These are phyloP conservation scores for Aphaenogaster ashmeadi DNA, from an alignment of 1,140 invertebrate genomes.

Conservation along the genomic window DNA sequence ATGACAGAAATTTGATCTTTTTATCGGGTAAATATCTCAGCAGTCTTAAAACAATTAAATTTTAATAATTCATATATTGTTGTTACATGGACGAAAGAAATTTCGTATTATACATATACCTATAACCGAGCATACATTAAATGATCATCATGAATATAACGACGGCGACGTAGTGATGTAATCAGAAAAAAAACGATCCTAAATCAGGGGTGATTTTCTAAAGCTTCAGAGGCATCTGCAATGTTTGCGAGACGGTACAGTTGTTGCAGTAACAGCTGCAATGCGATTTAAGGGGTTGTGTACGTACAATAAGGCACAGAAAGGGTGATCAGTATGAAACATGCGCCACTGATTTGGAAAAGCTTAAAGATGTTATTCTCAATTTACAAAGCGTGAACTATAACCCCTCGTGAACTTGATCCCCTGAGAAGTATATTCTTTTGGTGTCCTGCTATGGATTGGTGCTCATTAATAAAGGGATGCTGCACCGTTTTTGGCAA, in stretches of 20 bases:
- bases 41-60: too few relatives aligned
- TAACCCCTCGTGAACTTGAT: conserved; percentile 51
- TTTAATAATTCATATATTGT: too few relatives aligned
- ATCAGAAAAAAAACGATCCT: neutral
- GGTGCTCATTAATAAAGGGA: neutral
- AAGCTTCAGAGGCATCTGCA: neutral
- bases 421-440: conserved; percentile 42
- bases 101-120: neutral
- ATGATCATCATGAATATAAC: neutral
- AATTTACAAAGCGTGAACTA: conserved; percentile 75
- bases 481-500: neutral
- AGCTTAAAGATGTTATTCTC: conserved; percentile 80
- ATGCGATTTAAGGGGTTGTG: conserved; percentile 75
- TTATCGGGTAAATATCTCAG: too few relatives aligned
- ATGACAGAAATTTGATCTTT: too few relatives aligned
- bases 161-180: neutral
- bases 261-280: conserved; percentile 61
- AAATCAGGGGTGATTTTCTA: conserved; percentile 7
- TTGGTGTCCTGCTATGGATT: neutral
- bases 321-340: conserved; percentile 72
- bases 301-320: conserved; percentile 69
- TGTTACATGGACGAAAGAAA: neutral
- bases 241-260: conserved; percentile 34
- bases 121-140: neutral
- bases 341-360: conserved; percentile 84